Evolutionary conservation across 1,140 invertebrate genomes (phyloP), one percentile per base, ranked within the genome.

Genomic region (Oreohelix idahoensis): DNA sequence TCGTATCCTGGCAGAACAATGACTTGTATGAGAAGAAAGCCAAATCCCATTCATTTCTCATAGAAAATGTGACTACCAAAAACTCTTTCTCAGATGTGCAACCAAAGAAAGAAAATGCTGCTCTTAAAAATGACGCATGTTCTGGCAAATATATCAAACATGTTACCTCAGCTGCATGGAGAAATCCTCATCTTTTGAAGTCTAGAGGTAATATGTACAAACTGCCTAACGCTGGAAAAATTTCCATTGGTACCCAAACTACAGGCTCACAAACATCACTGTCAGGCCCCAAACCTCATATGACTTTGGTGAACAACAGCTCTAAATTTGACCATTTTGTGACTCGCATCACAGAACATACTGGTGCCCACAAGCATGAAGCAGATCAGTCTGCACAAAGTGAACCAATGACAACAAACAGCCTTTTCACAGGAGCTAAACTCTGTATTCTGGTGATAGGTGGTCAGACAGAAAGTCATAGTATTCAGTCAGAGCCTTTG

Each of bases 361-460:
- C 29, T 66, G 63, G 63, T 32, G 63, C n/a, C 29, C 29, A 32
- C 17, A 29, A 66, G 17, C n/a, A 32, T 29, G 29, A 66, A 11
- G n/a, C 63, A 66, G 63, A 4, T 29, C 63, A 66, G 63, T 32
- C 17, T 66, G 29, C 5, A 66, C 63, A 66, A 66, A 23, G 11
- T 8, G 20, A 66, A 35, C 29, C 36, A 74, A 38, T 11, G 38
- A 74, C 42, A 39, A 0, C 38, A 42, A 42, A 8, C 42, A 39
- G 38, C 26, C 1, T 39, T 39, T 74, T 49, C 23, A 74, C 11
- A 29, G 77, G 45, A 5, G 13, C 35, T n/a, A 36, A 66, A 26
- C n/a, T 79, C 0, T 79, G 77, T 66, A 42, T 79, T 32, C 32
- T 79, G 20, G 77, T 79, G 10, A 36, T 79, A 36, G 77, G 77